Base-by-base conservation (phyloP, 2,888 invertebrate species). In the Dexiosoma caninum region DNA sequence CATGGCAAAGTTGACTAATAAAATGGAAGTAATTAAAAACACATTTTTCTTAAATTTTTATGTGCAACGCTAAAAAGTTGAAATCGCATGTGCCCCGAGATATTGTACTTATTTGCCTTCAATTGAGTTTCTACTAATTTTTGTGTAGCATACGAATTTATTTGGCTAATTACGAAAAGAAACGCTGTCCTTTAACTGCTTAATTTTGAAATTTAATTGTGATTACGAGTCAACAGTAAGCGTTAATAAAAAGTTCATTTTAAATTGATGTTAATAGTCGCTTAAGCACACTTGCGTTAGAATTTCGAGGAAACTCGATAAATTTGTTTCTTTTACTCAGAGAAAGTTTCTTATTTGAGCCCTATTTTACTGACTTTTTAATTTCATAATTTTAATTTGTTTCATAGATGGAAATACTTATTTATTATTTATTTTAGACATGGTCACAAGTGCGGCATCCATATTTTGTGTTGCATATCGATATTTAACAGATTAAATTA, bases 221-320 rank as follows among this genome's bases (percentile, higher is more conserved):
- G n/a, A 1, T 44, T 44, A 30, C 16, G 6, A 30, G 5, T n/a
- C 8, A 35, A 64, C 4, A 37, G 49, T 8, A 16, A 9, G 3
- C n/a, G 23, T 51, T 8, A 35, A 37, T 44, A 19, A 23, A 59
- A 49, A 59, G n/a, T 57, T 23, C 16, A 7, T 27, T 51, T 16
- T 12, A 27, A 9, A 55, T 55, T 30, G 44, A 55, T 21, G 57
- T 46, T 44, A 57, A 74, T 69, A 69, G 44, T 27, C 62, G 19
- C 57, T 79, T 70, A 74, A 70, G 59, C 3, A 70, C 79, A 79
- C 74, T 79, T 75, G 78, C 30, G 0, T 37, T n/a, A 16, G 12
- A 70, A 9, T 23, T 46, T 70, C 1, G 9, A 37, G 35, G 27
- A 49, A 64, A 7, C 0, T n/a, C 35, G 12, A 35, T 59, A 23